Evolutionary conservation across 2,797 vertebrate genomes (phyloP), one percentile per base, ranked within the genome.

Genomic region (Sphaeramia orbicularis): DNA sequence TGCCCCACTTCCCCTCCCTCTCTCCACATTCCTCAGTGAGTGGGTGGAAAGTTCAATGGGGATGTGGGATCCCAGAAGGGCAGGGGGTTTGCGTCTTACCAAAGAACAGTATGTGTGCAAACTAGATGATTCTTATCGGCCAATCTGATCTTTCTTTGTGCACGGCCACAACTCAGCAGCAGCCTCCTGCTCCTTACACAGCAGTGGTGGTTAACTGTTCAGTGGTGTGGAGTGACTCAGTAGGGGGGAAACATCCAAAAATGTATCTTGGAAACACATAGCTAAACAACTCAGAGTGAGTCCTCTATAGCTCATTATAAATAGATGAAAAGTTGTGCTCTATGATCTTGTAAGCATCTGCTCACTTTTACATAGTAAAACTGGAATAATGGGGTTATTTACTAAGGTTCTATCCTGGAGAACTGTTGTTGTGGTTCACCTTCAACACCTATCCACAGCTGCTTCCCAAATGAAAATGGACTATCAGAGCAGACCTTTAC

Each of bases 1-100:
- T 38, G 24, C 79, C 78, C 74, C 65, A 68, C 72, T 59, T 66
- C 67, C 74, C 78, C 80, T 84, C 71, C 86, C 86, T 79, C 82
- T 75, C 73, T 76, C 77, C n/a, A 56, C 94, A 95, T 94, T 95
- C 92, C 81, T 93, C 58, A 66, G 87, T 91, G 92, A 90, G 94
- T 94, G 94, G 94, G 93, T 86, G 94, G 91, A 92, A 92, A 93
- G 92, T 93, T 92, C 88, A 94, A 86, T 91, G 89, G 89, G 89
- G 89, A 92, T 91, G 90, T 90, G 85, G 86, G 88, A 91, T 92
- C 89, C 89, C 89, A 87, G 81, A 86, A 89, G 84, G 91, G 90
- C 75, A 82, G 47, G 44, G 70, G 56, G 44, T 43, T 81, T 72
- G 76, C 72, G 70, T 87, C 78, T 63, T 59, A 70, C 71, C 56